Conservation (phyloP, 2,797 vertebrate genomes). For the Platyrinchus mystaceus region DNA sequence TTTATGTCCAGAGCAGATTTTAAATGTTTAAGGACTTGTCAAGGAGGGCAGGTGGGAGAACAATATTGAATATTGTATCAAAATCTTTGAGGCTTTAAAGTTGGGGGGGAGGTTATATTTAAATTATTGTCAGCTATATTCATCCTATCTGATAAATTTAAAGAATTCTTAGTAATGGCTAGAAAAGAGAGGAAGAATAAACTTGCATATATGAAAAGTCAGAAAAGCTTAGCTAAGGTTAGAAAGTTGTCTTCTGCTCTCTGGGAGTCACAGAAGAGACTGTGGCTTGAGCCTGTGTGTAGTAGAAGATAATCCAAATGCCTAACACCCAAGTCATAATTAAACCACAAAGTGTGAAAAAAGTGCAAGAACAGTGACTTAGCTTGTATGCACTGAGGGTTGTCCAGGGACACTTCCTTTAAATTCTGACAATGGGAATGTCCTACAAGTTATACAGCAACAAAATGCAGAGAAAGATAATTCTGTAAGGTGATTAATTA, state of each 20-base stretch:
- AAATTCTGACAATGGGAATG: not conserved
- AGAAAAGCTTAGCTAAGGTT: not conserved
- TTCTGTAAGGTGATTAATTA: not conserved
- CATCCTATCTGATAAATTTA: not conserved
- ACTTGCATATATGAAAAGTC: not conserved
- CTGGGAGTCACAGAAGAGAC: not conserved
- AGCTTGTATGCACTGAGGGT: not conserved
- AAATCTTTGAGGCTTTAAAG: not conserved
- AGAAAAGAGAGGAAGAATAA: not conserved
- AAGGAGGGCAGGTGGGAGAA: not conserved
- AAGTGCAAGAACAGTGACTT: not conserved
- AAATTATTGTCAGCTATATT: not conserved
- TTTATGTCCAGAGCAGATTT: not conserved
- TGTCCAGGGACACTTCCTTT: not conserved
- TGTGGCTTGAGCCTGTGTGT: not conserved
- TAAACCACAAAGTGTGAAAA: not conserved
- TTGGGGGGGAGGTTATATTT: rapidly evolving
- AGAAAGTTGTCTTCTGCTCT: not conserved
- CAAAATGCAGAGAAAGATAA: not conserved
- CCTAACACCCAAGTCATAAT: not conserved
- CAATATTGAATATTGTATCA: not conserved
- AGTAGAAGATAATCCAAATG: not conserved
- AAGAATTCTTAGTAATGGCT: not conserved
- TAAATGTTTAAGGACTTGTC: not conserved
- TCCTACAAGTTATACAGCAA: not conserved